Percentiles rank a stretch among this genome's conserved stretches.
Conservation (phyloP, 2,113 vertebrate genomes). For the Acinonyx jubatus region DNA sequence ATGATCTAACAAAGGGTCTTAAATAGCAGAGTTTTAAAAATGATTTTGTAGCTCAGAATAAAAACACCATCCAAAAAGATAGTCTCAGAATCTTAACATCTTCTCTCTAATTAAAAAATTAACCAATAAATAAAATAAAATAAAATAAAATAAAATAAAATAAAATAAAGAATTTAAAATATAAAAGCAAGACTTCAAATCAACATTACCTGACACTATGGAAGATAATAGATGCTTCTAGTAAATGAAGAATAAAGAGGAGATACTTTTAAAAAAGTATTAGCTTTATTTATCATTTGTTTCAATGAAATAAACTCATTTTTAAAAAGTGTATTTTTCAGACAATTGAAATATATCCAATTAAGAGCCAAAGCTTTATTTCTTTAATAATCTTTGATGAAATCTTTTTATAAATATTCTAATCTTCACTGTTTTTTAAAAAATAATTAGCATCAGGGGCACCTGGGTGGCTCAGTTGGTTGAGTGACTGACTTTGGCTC, state of each 20-base stretch:
- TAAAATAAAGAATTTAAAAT: not conserved
- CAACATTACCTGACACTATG: not conserved
- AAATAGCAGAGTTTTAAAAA: not conserved
- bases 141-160: not conserved
- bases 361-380: not conserved
- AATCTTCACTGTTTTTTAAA: not conserved
- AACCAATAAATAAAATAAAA: not conserved
- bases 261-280: not conserved
- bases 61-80: not conserved
- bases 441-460: not conserved
- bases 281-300: not conserved
- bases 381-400: not conserved
- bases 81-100: not conserved
- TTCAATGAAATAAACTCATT: not conserved
- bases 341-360: not conserved
- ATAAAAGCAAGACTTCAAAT: not conserved
- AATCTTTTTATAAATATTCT: not conserved
- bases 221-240: not conserved
- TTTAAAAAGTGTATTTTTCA: not conserved
- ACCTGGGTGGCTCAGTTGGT: too few species aligned
- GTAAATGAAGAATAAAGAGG: not conserved
- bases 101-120: not conserved
- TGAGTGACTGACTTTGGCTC: too few species aligned
- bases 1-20: not conserved
- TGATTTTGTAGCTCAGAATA: not conserved